These are phyloP conservation scores for Ispidina lecontei DNA, from an alignment of 2,797 vertebrate genomes.

Conservation along the genomic window DNA sequence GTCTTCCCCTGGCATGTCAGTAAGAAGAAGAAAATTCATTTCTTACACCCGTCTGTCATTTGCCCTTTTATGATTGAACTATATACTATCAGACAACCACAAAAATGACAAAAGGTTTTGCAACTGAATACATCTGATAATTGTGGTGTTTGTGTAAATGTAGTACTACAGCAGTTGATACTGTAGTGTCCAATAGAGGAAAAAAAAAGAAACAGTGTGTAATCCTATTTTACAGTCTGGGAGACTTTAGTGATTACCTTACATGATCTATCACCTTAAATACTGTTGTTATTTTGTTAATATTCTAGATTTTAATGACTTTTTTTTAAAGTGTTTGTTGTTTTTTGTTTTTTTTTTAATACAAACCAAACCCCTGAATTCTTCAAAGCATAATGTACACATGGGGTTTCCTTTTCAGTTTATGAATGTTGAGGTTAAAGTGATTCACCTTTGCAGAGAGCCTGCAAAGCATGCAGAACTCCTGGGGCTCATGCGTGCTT, in stretches of 20 bases:
- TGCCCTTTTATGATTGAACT: constrained; percentile 79
- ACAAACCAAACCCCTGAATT: background rate
- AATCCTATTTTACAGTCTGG: constrained; percentile 10
- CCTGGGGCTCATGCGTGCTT: background rate
- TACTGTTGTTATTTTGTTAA: constrained; percentile 15
- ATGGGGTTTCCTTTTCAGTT: background rate
- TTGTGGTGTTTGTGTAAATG: constrained; percentile 75
- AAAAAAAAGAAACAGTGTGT: constrained; percentile 25
- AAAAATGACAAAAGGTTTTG: constrained; percentile 78
- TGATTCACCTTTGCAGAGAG: background rate
- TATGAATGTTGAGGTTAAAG: constrained; percentile 23
- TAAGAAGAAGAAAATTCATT: constrained; percentile 80
- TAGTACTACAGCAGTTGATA: constrained; percentile 29
- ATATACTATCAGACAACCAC: constrained; percentile 74
- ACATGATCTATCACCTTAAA: constrained; percentile 53
- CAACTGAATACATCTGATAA: constrained; percentile 71
- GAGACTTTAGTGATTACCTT: constrained; percentile 45
- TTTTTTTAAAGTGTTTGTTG: no score
- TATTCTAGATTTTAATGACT: background rate
- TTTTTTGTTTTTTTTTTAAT: background rate
- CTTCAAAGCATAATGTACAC: background rate
- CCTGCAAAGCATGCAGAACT: background rate
- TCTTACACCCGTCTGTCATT: constrained; percentile 79
- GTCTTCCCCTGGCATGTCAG: constrained; percentile 78
- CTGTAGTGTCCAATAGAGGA: background rate